Evolutionary conservation across 2,888 invertebrate species (phyloP), one percentile per base, ranked within the genome.

Genomic region (Synanthedon andrenaeformis): DNA sequence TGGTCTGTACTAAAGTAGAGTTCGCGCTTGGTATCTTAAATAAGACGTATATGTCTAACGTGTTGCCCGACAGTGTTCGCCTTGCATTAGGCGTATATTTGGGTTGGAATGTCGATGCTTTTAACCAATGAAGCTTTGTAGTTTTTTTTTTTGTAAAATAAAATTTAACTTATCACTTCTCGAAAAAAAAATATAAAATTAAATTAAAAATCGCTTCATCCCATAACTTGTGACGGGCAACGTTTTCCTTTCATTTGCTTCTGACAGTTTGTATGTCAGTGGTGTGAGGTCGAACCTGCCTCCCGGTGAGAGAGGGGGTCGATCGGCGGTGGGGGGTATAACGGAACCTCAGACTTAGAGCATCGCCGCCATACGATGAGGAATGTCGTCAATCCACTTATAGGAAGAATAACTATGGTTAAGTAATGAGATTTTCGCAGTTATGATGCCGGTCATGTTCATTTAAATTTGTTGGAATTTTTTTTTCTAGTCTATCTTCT

Each of bases 211-310:
- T 17, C 66, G 68, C 67, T 58, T 3, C 41, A 63, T 62, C 69
- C 62, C 56, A 42, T 59, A 50, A 14, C 54, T 57, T 59, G 55
- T 12, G 53, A 48, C 62, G 12, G n/a, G 35, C 42, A 51, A 62
- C 72, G 65, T 78, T 79, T 79, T 79, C 76, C 79, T 79, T 80
- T 80, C 78, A 72, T 75, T 76, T 67, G 73, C 60, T 59, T 64
- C 63, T 53, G 62, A 61, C 60, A 57, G 60, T 64, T 66, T 67
- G 62, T 69, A 66, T 70, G 57, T 57, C 65, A 68, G 67, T 67
- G 67, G 67, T 56, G 62, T 67, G 71, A 66, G 68, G 69, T 66
- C 66, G 66, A 35, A 11, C 45, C 14, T 51, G 57, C 54, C 55
- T 56, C 35, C 51, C n/a, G 41, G 42, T 49, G 52, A 53, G 56